Evolutionary conservation across 2,113 vertebrate species (phyloP).

Genomic region (Melanerpes formicivorus): DNA sequence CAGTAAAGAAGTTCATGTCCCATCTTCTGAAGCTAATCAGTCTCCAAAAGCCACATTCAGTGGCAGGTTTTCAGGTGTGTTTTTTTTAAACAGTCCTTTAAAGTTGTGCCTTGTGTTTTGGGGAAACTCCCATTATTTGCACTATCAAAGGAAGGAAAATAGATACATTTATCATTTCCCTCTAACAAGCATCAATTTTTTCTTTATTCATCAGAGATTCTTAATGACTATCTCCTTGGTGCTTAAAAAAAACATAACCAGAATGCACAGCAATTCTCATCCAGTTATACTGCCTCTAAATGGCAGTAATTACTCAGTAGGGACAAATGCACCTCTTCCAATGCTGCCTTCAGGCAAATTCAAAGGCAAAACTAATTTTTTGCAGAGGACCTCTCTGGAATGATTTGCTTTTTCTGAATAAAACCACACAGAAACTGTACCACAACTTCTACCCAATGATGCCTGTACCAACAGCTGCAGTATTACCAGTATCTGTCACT

Average conservation of each 20-base stretch:
- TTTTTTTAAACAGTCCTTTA: not conserved
- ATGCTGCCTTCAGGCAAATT: not conserved
- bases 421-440: not conserved
- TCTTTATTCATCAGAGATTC: conserved; percentile 1
- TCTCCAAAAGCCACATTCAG: not conserved
- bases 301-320: not conserved
- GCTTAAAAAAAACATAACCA: not conserved
- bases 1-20: not conserved
- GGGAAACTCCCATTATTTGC: not conserved
- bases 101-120: not conserved
- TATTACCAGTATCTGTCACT: not conserved
- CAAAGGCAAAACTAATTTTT: not conserved
- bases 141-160: not conserved
- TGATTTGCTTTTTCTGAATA: not conserved
- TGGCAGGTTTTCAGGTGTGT: not conserved
- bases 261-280: not conserved
- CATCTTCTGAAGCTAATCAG: not conserved
- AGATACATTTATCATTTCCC: not conserved
- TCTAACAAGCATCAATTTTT: not conserved
- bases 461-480: not conserved
- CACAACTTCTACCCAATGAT: not conserved
- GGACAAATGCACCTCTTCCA: not conserved
- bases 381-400: not conserved
- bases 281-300: not conserved
- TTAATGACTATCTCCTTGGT: not conserved